Evolutionary conservation across 2,888 invertebrate genomes (phyloP), one percentile per base, ranked within the genome.

Genomic region (Chromoteleia sp.): DNA sequence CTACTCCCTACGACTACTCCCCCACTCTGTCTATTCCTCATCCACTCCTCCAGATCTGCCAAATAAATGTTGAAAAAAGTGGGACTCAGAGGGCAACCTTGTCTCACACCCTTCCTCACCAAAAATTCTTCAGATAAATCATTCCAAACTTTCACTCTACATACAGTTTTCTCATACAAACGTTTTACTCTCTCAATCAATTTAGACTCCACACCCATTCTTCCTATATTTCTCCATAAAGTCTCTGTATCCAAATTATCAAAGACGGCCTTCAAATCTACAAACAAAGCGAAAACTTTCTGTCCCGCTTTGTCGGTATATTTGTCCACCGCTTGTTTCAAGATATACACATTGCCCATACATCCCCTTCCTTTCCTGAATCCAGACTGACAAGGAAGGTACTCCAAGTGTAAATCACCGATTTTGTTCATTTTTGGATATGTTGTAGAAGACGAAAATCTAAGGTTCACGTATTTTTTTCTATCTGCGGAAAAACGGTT

Each of bases 1-100:
- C n/a, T n/a, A n/a, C n/a, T n/a, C n/a, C n/a, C n/a, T n/a, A n/a
- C n/a, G n/a, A n/a, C n/a, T n/a, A n/a, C n/a, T n/a, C n/a, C n/a
- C n/a, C n/a, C n/a, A n/a, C n/a, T n/a, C n/a, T n/a, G n/a, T n/a
- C n/a, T n/a, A n/a, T n/a, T n/a, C n/a, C n/a, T n/a, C n/a, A n/a
- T n/a, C 39, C 39, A 39, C 12, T 48, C 52, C 17, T 68, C 52
- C 39, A 65, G 1, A 36, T 71, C 58, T 1, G 58, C 45, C 3
- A 71, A 7, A 39, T 39, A 71, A 2, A 92, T 63, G 83, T 91
- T 89, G 78, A 91, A 92, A 0, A 90, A 36, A 2, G 88, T 83
- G 0, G 89, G 88, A 77, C 88, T 88, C 0, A 89, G 68, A 0
- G 91, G 90, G 78, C 86, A 87, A 0, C 89, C 89, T 80, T 90